Evolutionary conservation across 92 coral and sea anemone genomes (phyloP).

Genomic region (Heliopora coerulea): DNA sequence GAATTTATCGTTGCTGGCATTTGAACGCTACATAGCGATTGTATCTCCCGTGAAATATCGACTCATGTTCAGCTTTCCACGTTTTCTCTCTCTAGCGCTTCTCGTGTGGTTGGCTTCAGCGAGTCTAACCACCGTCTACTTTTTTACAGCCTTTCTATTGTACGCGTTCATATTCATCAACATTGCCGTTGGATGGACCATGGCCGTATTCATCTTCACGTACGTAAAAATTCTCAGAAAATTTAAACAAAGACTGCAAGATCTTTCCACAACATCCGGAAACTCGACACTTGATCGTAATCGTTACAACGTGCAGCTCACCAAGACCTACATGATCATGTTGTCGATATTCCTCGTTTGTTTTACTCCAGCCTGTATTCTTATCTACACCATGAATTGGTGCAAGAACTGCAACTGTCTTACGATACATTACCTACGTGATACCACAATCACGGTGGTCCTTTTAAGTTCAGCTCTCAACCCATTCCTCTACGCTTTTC

Average conservation of each 20-base stretch:
- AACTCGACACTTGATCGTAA: background rate
- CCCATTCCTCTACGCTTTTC: slow-evolving; percentile 26
- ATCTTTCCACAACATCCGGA: background rate
- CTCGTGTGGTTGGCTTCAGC: slow-evolving; percentile 14
- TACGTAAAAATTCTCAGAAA: slow-evolving; percentile 24
- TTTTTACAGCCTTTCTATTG: background rate
- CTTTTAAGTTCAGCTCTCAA: slow-evolving; percentile 15
- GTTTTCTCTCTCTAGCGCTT: background rate
- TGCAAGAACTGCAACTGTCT: slow-evolving; percentile 11
- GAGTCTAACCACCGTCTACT: slow-evolving; percentile 1
- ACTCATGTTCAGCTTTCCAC: background rate
- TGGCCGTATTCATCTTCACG: slow-evolving; percentile 14
- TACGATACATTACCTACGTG: slow-evolving; percentile 12
- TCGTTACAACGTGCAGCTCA: slow-evolving; percentile 11
- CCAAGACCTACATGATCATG: slow-evolving; percentile 26
- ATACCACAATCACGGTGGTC: background rate
- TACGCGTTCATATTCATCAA: slow-evolving; percentile 21
- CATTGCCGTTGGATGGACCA: slow-evolving; percentile 20
- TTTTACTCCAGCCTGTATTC: slow-evolving; percentile 5
- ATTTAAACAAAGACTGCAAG: background rate
- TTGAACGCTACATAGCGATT: slow-evolving; percentile 23
- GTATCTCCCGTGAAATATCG: slow-evolving; percentile 12
- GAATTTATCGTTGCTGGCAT: slow-evolving; percentile 16
- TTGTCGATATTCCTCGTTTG: slow-evolving; percentile 12
- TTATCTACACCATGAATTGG: slow-evolving; percentile 31